Evolutionary conservation across 2,797 vertebrate genomes (phyloP).

Genomic region (Rhyacichthys aspro): DNA sequence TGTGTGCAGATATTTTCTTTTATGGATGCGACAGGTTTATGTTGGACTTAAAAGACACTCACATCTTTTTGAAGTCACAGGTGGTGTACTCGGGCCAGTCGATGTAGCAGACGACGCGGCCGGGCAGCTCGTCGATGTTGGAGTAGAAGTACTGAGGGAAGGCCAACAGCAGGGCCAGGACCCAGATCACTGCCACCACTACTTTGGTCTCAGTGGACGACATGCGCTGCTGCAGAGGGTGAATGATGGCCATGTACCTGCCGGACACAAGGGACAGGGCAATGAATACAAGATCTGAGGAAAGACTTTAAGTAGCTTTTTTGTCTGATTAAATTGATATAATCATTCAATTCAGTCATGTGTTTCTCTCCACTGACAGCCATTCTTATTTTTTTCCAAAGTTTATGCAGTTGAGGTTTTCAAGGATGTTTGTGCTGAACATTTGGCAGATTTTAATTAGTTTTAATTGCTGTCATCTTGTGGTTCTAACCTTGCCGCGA

Average conservation of each 20-base stretch:
- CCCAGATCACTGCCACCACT: conserved; percentile 90
- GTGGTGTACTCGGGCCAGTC: conserved; percentile 87
- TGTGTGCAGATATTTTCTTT: too few relatives aligned
- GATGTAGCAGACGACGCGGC: conserved; percentile 89
- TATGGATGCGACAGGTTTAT: too few relatives aligned
- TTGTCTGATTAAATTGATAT: too few relatives aligned
- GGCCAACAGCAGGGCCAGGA: conserved; percentile 90
- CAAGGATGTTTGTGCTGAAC: not conserved
- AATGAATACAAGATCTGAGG: not conserved
- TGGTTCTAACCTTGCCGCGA: conserved; percentile 2
- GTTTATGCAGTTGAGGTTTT: not conserved
- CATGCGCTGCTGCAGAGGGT: conserved; percentile 92
- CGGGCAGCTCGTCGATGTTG: conserved; percentile 74
- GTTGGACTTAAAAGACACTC: conserved; percentile 64
- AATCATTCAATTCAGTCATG: too few relatives aligned
- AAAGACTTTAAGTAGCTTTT: not conserved
- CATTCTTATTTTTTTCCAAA: not conserved
- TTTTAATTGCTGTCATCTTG: not conserved
- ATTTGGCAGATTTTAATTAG: conserved; percentile 1
- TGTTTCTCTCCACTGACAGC: not conserved
- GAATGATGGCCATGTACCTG: conserved; percentile 98
- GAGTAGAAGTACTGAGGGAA: conserved; percentile 95
- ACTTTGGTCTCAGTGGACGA: conserved; percentile 91
- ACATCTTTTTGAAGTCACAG: conserved; percentile 86
- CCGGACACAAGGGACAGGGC: not conserved